Evolutionary conservation across 2,888 invertebrate genomes (phyloP), one percentile per base, ranked within the genome.

Genomic region (Oasisia sp.): DNA sequence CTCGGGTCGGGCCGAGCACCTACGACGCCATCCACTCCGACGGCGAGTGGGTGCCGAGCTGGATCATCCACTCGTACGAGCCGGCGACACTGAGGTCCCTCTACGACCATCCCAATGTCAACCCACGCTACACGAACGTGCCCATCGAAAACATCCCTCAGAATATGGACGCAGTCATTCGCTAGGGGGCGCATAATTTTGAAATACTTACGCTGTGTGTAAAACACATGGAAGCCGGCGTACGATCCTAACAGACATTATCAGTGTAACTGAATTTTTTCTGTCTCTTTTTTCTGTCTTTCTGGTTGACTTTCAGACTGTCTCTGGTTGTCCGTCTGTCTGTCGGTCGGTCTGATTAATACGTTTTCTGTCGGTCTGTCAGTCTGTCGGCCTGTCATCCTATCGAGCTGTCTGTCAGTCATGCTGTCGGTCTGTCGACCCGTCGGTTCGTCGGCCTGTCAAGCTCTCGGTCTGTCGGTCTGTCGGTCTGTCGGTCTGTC

Each of bases 1-100:
- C 93, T 2, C 89, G 94, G 7, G 91, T 94, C 0, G 94, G 94
- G 2, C 93, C 94, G 14, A 94, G 93, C 92, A 94, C 94, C 14
- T 94, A 94, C 89, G 93, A 94, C 74, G 92, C 94, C 14, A 93
- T 91, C 0, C 94, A 94, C 89, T 93, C 92, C 2, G 50, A 89
- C 14, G 94, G 94, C 19, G 93, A 93, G 32, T 94, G 94, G 94
- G 94, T 93, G 1, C 91, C 92, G n/a, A 91, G 92, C 45, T 94
- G 94, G 94, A 93, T 92, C 9, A 92, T 92, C n/a, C 58, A 91
- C 32, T 92, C 92, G n/a, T 93, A 91, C 32, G 94, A 94, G 92
- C 94, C 94, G 4, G 92, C 94, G 14, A 93, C 94, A 2, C 92
- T 94, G 32, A 74, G 94, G 11, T 91, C 94, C 7, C 89, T 94